These are phyloP conservation scores for Rutpela maculata DNA, from an alignment of 2,888 invertebrate species.

Conservation along the genomic window DNA sequence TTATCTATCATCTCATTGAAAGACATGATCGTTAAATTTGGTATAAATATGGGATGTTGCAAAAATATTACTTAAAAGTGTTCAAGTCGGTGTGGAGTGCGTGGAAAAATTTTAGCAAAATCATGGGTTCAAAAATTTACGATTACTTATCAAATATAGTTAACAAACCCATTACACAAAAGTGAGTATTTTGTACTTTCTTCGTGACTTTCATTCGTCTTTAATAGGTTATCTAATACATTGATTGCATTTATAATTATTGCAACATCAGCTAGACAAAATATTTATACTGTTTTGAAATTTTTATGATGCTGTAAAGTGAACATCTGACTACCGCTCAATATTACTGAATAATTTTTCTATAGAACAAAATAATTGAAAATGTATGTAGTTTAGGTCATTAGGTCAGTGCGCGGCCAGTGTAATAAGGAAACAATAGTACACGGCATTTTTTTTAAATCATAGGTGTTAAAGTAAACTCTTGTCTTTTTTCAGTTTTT, in stretches of 20 bases:
- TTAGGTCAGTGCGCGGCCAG: no score
- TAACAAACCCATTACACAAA: conserved; percentile 22
- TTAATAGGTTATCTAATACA: background rate
- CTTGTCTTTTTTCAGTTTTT: no score
- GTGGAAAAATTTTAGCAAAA: conserved; percentile 12
- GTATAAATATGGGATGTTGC: conserved; percentile 46
- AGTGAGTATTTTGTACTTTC: conserved; percentile 38
- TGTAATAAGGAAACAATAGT: no score
- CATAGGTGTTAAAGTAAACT: no score
- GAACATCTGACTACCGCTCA: background rate
- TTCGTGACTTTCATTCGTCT: background rate
- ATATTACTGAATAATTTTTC: background rate
- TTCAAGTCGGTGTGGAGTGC: conserved; percentile 6
- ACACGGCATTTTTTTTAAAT: no score
- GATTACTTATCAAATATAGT: conserved; percentile 43
- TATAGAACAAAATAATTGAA: background rate
- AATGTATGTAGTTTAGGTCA: background rate
- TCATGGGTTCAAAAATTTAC: conserved; percentile 39
- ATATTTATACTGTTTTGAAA: conserved; percentile 6
- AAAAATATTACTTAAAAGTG: conserved; percentile 40
- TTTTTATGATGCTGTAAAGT: background rate
- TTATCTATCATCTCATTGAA: conserved; percentile 39
- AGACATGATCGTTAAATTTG: conserved; percentile 15
- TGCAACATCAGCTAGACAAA: conserved; percentile 9
- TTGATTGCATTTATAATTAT: background rate